These are phyloP conservation scores for Sinhomidia bicolor DNA, from an alignment of 2,888 invertebrate genomes.

Conservation along the genomic window DNA sequence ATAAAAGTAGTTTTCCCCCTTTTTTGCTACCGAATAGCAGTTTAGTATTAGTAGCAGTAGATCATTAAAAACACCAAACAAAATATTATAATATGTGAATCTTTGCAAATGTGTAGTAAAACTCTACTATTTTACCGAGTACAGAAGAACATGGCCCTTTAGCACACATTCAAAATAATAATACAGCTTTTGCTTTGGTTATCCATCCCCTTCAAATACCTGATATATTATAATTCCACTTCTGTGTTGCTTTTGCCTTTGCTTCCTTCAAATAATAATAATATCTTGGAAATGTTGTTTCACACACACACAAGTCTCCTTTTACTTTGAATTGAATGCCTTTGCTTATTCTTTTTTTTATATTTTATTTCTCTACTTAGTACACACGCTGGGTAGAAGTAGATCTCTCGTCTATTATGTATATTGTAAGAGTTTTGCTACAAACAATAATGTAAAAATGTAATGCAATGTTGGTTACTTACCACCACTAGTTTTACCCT, in stretches of 20 bases:
- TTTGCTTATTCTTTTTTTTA: conserved; percentile 60
- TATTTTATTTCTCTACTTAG: too few species aligned
- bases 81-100: conserved; percentile 52
- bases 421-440: conserved; percentile 65
- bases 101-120: conserved; percentile 59
- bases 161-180: conserved; percentile 69
- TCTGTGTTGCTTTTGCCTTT: conserved; percentile 58
- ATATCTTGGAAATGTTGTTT: conserved; percentile 74
- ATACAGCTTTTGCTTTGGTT: conserved; percentile 69
- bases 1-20: conserved; percentile 63
- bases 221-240: conserved; percentile 72
- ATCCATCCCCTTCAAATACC: conserved; percentile 72
- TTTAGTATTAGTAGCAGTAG: too few species aligned
- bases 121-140: conserved; percentile 23
- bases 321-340: conserved; percentile 55
- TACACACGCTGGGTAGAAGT: conserved; percentile 42
- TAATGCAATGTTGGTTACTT: conserved; percentile 71
- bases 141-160: conserved; percentile 58
- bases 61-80: conserved; percentile 69
- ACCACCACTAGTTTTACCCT: conserved; percentile 62
- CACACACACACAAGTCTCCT: conserved; percentile 64
- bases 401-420: conserved; percentile 67
- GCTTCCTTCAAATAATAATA: conserved; percentile 74
- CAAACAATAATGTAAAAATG: conserved; percentile 74
- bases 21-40: conserved; percentile 59